Conservation (phyloP, 2,888 invertebrate species). For the Campaea margaritaria region DNA sequence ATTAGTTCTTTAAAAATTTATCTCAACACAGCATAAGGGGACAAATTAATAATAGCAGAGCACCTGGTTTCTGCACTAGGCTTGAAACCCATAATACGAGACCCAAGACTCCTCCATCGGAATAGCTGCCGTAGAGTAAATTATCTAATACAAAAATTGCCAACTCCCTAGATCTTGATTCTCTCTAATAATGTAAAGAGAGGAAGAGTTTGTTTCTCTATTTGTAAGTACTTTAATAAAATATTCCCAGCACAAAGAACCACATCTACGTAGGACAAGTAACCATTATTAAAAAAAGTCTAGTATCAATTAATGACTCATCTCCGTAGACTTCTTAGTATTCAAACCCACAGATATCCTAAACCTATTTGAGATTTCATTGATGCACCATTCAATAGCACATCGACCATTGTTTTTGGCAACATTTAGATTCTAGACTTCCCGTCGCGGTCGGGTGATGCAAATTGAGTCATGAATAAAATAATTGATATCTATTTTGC, state of each 20-base stretch:
- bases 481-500: slow-evolving; percentile 22
- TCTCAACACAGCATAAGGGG: no score
- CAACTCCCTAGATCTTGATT: no score
- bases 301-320: slow-evolving; percentile 3
- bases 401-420: slow-evolving; percentile 29
- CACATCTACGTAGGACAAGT: neutral
- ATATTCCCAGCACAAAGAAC: neutral
- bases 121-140: no score
- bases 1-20: no score
- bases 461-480: slow-evolving; percentile 32
- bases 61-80: no score
- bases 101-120: no score
- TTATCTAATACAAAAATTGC: no score
- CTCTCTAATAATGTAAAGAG: neutral
- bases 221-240: no score
- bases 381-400: slow-evolving; percentile 6
- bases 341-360: slow-evolving; percentile 24
- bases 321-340: slow-evolving; percentile 14
- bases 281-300: no score
- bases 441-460: slow-evolving; percentile 27
- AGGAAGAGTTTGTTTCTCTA: neutral
- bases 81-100: no score
- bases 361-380: slow-evolving; percentile 21
- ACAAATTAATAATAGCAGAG: no score
- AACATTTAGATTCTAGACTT: slow-evolving; percentile 45